A percentile compares a stretch with the other conserved stretches of the same genome.
Evolutionary conservation across 92 coral and sea anemone species (phyloP).

Genomic region (Hydrozoanthus gracilis): DNA sequence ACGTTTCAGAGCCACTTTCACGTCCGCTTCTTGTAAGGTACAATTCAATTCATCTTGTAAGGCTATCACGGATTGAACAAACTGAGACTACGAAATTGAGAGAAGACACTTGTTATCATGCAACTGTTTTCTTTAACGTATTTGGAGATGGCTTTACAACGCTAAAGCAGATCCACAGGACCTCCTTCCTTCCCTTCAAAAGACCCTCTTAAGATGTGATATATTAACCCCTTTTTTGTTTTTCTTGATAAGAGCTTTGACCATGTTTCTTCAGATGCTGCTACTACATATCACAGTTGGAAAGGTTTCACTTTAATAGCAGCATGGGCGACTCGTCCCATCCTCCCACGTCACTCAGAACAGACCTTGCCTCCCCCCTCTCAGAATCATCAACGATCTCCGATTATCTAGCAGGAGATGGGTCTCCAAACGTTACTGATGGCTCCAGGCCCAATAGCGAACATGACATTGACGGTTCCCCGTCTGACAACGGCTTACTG

Average conservation of each 20-base stretch:
- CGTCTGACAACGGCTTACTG: constrained; percentile 77
- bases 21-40: no score
- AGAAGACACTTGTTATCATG: no score
- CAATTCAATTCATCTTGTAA: no score
- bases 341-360: constrained; percentile 62
- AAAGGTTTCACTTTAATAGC: constrained; percentile 79
- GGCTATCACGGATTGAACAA: no score
- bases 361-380: constrained; percentile 86
- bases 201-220: no score
- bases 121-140: no score
- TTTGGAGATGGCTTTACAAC: no score
- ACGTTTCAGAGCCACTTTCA: no score
- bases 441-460: constrained; percentile 71
- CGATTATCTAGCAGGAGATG: constrained; percentile 87
- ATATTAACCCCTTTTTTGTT: neutral
- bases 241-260: neutral
- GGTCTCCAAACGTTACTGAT: constrained; percentile 82
- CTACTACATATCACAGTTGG: constrained; percentile 86
- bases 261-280: constrained; percentile 73
- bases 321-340: constrained; percentile 70
- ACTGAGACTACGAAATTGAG: no score
- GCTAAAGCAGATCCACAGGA: no score
- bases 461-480: constrained; percentile 66
- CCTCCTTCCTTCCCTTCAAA: no score
- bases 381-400: constrained; percentile 90